Conservation (phyloP, 2,888 invertebrate species). For the Parochlus steinenii region DNA sequence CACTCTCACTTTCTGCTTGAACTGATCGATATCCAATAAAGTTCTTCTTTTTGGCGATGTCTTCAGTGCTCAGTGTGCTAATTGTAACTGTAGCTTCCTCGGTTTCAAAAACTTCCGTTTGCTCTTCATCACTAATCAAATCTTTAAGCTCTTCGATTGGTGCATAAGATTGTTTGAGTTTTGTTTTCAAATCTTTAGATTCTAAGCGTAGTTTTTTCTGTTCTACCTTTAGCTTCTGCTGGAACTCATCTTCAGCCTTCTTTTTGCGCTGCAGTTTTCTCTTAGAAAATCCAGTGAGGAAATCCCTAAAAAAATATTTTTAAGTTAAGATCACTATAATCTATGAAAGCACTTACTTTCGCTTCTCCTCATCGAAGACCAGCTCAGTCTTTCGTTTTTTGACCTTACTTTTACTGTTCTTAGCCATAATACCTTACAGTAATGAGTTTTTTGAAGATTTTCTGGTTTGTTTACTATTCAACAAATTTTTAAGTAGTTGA, state of each 20-base stretch:
- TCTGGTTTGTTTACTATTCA: not conserved
- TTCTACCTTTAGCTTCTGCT: conserved; percentile 4
- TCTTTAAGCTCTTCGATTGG: conserved; percentile 4
- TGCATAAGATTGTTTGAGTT: conserved; percentile 6
- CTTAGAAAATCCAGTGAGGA: conserved; percentile 7
- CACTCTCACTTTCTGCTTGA: not conserved
- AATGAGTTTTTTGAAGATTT: too few relatives aligned
- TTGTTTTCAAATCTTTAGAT: conserved; percentile 7
- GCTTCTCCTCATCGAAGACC: conserved; percentile 6
- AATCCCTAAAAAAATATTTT: too few relatives aligned
- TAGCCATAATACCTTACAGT: too few relatives aligned
- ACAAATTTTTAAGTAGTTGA: not conserved
- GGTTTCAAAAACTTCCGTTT: not conserved
- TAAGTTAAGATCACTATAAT: too few relatives aligned
- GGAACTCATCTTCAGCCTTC: conserved; percentile 8
- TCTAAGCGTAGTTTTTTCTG: conserved; percentile 1
- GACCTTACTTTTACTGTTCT: too few relatives aligned
- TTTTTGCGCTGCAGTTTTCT: conserved; percentile 3
- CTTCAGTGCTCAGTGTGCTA: not conserved
- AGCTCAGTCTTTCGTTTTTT: conserved; percentile 5
- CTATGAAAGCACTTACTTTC: too few relatives aligned
- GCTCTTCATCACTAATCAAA: not conserved
- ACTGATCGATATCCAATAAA: not conserved
- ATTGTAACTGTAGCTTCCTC: conserved; percentile 7
- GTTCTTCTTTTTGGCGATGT: conserved; percentile 1